Conservation (phyloP, 2,113 vertebrate genomes). For the Poeciliopsis prolifica region DNA sequence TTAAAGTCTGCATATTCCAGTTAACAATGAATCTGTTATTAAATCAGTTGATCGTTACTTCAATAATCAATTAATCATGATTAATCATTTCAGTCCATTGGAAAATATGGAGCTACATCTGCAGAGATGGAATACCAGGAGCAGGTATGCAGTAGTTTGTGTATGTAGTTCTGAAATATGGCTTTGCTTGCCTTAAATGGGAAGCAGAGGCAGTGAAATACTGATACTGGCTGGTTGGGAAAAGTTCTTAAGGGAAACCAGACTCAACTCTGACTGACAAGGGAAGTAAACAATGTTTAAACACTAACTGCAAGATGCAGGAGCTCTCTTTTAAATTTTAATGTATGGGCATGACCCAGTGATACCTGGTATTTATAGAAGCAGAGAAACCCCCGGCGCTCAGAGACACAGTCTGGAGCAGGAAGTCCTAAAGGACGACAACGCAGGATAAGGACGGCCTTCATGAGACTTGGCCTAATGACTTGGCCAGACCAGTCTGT, state of each 20-base stretch:
- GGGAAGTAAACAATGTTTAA: conserved; percentile 2
- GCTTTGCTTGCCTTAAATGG: conserved; percentile 48
- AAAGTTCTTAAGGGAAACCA: conserved; percentile 50
- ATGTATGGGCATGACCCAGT: neutral
- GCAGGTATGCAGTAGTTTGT: neutral
- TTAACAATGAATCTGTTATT: too few species aligned
- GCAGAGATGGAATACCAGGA: neutral
- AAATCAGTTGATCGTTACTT: too few species aligned
- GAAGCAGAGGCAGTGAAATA: conserved; percentile 36
- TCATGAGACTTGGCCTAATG: conserved; percentile 33
- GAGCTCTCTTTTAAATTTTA: neutral
- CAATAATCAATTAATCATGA: too few species aligned
- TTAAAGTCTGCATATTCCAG: too few species aligned
- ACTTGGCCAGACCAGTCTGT: conserved; percentile 42
- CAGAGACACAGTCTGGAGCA: conserved; percentile 7
- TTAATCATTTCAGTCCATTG: neutral
- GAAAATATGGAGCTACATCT: neutral
- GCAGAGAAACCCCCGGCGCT: conserved; percentile 18
- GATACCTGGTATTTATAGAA: conserved; percentile 21
- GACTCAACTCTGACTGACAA: conserved; percentile 22
- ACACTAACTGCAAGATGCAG: neutral
- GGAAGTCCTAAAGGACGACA: conserved; percentile 14
- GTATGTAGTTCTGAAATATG: neutral
- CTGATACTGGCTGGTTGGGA: conserved; percentile 27
- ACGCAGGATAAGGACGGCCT: conserved; percentile 32